Evolutionary conservation across 2,888 invertebrate species (phyloP).

Genomic region (Limnephilus rhombicus): DNA sequence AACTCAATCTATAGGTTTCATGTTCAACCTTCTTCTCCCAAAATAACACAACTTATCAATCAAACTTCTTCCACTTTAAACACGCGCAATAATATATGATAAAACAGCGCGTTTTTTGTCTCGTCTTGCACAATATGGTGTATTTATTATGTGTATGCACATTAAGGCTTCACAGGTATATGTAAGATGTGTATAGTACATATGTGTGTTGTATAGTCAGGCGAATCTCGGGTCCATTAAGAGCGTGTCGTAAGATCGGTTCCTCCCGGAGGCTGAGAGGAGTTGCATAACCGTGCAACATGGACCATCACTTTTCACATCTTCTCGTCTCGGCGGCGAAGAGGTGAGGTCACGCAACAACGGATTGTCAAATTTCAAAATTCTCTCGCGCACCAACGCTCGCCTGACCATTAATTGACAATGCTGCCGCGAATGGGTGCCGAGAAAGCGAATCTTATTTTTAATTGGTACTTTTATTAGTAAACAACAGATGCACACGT

Average conservation of each 20-base stretch:
- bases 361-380: slow-evolving; percentile 37
- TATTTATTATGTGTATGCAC: not conserved
- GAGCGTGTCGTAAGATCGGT: not conserved
- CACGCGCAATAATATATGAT: slow-evolving; percentile 6
- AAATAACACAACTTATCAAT: slow-evolving; percentile 25
- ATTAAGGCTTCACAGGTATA: not conserved
- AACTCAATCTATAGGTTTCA: not conserved
- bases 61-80: slow-evolving; percentile 22
- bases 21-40: slow-evolving; percentile 11
- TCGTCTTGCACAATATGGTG: not conserved
- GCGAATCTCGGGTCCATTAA: slow-evolving; percentile 56
- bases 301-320: slow-evolving; percentile 39
- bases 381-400: slow-evolving; percentile 5
- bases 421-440: not conserved
- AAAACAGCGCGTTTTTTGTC: slow-evolving; percentile 11
- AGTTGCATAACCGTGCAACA: slow-evolving; percentile 38
- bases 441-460: not conserved
- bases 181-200: not conserved
- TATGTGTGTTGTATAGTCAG: not conserved
- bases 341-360: slow-evolving; percentile 20
- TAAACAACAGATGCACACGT: not conserved
- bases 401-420: not conserved
- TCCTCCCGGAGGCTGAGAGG: slow-evolving; percentile 32
- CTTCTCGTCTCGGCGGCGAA: slow-evolving; percentile 29
- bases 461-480: not conserved